Percentiles rank a stretch among this genome's conserved stretches.
Conservation (phyloP, 2,797 vertebrate genomes). For the Catharus ustulatus region DNA sequence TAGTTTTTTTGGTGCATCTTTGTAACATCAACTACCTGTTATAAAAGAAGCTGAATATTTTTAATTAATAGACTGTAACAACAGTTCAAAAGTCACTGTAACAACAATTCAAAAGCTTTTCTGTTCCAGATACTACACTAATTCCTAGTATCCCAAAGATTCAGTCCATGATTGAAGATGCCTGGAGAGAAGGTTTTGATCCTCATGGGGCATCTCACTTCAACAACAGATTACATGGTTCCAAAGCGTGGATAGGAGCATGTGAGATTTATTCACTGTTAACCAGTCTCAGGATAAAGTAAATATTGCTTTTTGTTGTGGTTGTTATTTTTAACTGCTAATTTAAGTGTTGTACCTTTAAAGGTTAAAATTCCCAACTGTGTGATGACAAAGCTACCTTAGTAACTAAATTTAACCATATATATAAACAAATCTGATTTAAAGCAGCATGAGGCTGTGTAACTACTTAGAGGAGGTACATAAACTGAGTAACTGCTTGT, state of each 20-base stretch:
- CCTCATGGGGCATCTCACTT: constrained; percentile 92
- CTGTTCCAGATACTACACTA: constrained; percentile 72
- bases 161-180: constrained; percentile 90
- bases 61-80: background rate
- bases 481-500: background rate
- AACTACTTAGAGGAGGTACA: background rate
- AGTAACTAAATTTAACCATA: background rate
- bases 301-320: constrained; percentile 33
- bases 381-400: background rate
- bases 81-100: constrained; percentile 2
- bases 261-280: constrained; percentile 92
- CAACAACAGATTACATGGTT: constrained; percentile 82
- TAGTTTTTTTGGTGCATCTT: background rate
- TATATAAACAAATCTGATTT: background rate
- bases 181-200: constrained; percentile 92
- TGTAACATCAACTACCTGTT: background rate
- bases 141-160: constrained; percentile 89
- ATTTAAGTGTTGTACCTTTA: background rate
- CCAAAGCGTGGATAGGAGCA: constrained; percentile 93
- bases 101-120: constrained; percentile 17
- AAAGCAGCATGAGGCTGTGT: background rate
- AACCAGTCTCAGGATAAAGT: constrained; percentile 88
- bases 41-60: background rate
- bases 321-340: background rate
- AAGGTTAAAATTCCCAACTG: background rate